Evolutionary conservation across 2,888 invertebrate genomes (phyloP).

Genomic region (Phorcus lineatus): DNA sequence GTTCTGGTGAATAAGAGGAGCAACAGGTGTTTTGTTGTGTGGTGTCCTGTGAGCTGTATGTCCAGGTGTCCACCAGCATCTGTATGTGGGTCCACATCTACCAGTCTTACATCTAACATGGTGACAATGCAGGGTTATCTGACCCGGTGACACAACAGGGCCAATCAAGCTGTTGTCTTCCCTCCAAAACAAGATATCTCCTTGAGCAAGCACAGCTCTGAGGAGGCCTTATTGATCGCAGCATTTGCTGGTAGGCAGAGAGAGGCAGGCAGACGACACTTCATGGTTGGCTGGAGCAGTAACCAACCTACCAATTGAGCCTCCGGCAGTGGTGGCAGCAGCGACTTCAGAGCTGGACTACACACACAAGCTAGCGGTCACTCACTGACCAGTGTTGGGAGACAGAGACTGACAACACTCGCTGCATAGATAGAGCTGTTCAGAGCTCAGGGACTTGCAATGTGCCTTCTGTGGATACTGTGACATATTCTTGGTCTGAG

Average conservation of each 20-base stretch:
- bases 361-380: not conserved
- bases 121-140: not conserved
- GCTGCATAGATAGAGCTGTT: no score
- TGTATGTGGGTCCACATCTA: no score
- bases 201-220: not conserved
- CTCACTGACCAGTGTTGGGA: not conserved
- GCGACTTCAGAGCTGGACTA: not conserved
- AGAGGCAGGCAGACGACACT: not conserved
- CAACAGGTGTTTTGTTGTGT: not conserved
- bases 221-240: not conserved
- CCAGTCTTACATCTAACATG: not conserved
- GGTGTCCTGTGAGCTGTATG: not conserved
- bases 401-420: no score
- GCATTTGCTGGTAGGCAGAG: not conserved
- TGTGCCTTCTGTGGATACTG: not conserved
- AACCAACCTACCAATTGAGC: not conserved
- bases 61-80: no score
- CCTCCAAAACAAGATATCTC: not conserved
- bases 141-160: not conserved
- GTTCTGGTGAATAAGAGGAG: not conserved
- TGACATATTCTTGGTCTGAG: not conserved
- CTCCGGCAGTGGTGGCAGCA: slow-evolving; percentile 2
- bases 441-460: not conserved
- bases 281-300: not conserved
- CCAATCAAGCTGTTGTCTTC: not conserved